A percentile compares a stretch with the other conserved stretches of the same genome.
Evolutionary conservation across 2,797 vertebrate species (phyloP).

Genomic region (Crypturellus tataupa): DNA sequence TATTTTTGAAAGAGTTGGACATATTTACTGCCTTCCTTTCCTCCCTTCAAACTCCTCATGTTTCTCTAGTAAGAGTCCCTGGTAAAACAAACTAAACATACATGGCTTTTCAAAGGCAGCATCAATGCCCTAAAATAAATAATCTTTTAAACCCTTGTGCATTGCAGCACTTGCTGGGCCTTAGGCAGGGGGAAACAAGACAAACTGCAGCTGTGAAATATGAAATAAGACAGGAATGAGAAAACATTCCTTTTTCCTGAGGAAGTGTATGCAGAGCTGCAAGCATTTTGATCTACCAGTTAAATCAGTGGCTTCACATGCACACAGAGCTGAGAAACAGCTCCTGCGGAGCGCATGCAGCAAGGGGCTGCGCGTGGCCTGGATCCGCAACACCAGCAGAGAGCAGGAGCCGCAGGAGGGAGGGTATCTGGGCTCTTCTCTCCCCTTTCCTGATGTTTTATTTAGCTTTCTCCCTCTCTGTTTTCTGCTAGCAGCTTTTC

Average conservation of each 20-base stretch:
- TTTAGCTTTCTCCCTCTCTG: neutral
- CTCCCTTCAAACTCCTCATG: neutral
- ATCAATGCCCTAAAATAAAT: slow-evolving; percentile 45
- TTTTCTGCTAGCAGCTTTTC: neutral
- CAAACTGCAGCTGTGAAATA: slow-evolving; percentile 65
- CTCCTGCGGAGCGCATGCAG: neutral
- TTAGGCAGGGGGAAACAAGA: slow-evolving; percentile 51
- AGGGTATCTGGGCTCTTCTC: neutral
- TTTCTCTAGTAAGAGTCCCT: neutral
- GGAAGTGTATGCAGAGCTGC: slow-evolving; percentile 37
- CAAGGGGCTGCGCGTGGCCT: rapidly evolving
- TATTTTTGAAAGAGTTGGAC: neutral
- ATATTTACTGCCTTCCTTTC: neutral
- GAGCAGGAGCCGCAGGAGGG: neutral
- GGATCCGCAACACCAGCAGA: neutral
- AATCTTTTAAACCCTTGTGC: slow-evolving; percentile 46
- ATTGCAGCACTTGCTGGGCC: slow-evolving; percentile 51
- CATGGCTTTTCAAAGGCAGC: slow-evolving; percentile 17
- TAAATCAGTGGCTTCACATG: neutral
- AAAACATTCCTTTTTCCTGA: slow-evolving; percentile 70
- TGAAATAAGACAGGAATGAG: slow-evolving; percentile 54
- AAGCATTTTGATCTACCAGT: slow-evolving; percentile 28
- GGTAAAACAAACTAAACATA: slow-evolving; percentile 24
- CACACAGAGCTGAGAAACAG: neutral
- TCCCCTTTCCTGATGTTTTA: neutral